These are phyloP conservation scores for Sebastes oblongus DNA, from an alignment of 2,797 vertebrate species.

Conservation along the genomic window DNA sequence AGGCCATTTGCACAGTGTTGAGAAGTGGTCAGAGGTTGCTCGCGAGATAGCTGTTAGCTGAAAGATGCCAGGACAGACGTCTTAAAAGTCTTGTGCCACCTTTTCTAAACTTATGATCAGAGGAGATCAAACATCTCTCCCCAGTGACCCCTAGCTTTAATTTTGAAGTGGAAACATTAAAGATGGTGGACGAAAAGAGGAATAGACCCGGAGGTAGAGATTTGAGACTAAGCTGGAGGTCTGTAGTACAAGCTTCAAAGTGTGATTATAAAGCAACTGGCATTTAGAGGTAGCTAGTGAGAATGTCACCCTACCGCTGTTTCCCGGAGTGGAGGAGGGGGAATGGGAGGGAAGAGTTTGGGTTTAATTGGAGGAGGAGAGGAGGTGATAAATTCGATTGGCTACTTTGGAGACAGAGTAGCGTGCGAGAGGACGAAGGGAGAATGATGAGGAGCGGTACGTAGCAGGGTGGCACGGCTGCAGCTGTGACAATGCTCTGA, in stretches of 20 bases:
- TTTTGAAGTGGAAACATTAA: slow-evolving; percentile 13
- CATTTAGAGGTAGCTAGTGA: slow-evolving; percentile 58
- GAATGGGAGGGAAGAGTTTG: background rate
- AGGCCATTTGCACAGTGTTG: slow-evolving; percentile 51
- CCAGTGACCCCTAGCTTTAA: background rate
- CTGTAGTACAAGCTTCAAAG: slow-evolving; percentile 53
- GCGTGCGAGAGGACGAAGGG: slow-evolving; percentile 16
- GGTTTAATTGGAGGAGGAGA: slow-evolving; percentile 39
- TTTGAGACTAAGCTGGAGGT: slow-evolving; percentile 34
- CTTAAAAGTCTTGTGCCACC: slow-evolving; percentile 6
- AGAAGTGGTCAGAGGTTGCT: slow-evolving; percentile 40
- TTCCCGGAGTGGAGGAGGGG: slow-evolving; percentile 5
- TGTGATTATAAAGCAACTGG: slow-evolving; percentile 55
- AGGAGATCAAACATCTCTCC: background rate
- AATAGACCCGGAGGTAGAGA: slow-evolving; percentile 19
- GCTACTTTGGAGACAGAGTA: slow-evolving; percentile 19
- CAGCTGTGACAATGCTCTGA: slow-evolving; percentile 5
- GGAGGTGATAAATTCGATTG: slow-evolving; percentile 20
- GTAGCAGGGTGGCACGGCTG: slow-evolving; percentile 11
- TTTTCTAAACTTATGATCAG: slow-evolving; percentile 19
- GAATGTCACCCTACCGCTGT: slow-evolving; percentile 53
- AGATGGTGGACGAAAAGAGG: background rate
- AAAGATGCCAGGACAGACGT: slow-evolving; percentile 22
- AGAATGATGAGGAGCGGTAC: slow-evolving; percentile 6
- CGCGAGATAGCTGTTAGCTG: slow-evolving; percentile 22